phyloP scores from a whole-genome alignment of 2,113 vertebrate species.

The Heptranchias perlo region DNA sequence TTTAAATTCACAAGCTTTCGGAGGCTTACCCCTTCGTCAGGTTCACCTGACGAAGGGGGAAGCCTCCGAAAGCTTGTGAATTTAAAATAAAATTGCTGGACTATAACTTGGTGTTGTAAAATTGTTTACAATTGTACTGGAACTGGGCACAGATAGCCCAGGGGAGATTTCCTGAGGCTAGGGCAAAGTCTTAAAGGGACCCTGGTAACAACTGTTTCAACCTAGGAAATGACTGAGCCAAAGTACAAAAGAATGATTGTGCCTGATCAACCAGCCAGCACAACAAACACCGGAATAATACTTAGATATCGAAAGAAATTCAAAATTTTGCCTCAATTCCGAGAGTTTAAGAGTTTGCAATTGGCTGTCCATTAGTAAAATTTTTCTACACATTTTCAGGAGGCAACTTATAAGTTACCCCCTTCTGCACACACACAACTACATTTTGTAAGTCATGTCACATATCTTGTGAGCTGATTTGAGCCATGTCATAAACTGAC shows the following conservation, averaged over 20 bases:
- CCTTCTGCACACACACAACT: background rate
- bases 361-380: background rate
- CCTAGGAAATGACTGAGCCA: background rate
- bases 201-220: background rate
- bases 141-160: background rate
- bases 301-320: background rate
- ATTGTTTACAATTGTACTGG: too few relatives aligned
- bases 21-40: too few relatives aligned
- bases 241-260: background rate
- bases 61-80: too few relatives aligned
- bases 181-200: background rate
- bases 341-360: background rate
- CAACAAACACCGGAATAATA: background rate
- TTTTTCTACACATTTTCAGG: background rate
- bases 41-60: too few relatives aligned
- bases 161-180: background rate
- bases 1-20: too few relatives aligned
- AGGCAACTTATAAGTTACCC: background rate
- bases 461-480: background rate
- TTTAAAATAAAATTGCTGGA: too few relatives aligned
- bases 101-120: too few relatives aligned
- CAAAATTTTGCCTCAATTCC: background rate
- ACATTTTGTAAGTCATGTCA: background rate
- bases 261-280: background rate
- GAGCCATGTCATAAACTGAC: background rate